Percentiles rank a stretch among this genome's conserved stretches.
Evolutionary conservation across 2,797 vertebrate species (phyloP).

Genomic region (Cossypha heuglini): DNA sequence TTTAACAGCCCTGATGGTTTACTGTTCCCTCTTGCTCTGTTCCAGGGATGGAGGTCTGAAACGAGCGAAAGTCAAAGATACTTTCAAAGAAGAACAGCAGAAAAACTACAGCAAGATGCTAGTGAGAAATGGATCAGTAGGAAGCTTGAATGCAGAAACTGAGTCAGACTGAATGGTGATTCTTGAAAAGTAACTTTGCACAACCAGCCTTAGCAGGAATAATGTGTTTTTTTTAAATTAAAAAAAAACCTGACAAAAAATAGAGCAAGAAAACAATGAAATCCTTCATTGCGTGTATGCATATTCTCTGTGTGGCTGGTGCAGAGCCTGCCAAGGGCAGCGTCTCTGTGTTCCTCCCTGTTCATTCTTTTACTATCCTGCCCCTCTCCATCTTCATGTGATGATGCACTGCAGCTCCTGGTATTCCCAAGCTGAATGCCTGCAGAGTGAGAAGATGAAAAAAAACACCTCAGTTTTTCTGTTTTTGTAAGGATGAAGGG

Average conservation of each 20-base stretch:
- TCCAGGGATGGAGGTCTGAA: constrained; percentile 93
- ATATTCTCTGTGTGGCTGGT: constrained; percentile 33
- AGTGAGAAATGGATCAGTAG: constrained; percentile 75
- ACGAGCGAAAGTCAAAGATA: constrained; percentile 88
- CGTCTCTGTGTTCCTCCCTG: background rate
- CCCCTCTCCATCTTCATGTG: background rate
- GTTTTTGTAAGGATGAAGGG: background rate
- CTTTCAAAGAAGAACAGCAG: constrained; percentile 90
- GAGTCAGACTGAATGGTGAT: constrained; percentile 36
- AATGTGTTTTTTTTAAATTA: background rate
- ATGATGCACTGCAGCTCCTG: background rate
- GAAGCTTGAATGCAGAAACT: constrained; percentile 55
- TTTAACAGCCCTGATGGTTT: background rate
- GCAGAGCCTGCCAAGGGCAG: background rate
- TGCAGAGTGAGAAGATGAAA: background rate
- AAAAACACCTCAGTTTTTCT: background rate
- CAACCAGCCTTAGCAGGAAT: constrained; percentile 19
- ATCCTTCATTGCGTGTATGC: background rate
- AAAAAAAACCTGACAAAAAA: background rate
- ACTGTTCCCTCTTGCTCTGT: background rate
- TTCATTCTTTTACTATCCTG: background rate
- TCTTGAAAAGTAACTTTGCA: background rate
- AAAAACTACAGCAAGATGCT: constrained; percentile 94
- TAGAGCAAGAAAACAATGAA: background rate
- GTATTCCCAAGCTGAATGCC: background rate